Evolutionary conservation across 2,797 vertebrate genomes (phyloP).

Genomic region (Nyctibius grandis): DNA sequence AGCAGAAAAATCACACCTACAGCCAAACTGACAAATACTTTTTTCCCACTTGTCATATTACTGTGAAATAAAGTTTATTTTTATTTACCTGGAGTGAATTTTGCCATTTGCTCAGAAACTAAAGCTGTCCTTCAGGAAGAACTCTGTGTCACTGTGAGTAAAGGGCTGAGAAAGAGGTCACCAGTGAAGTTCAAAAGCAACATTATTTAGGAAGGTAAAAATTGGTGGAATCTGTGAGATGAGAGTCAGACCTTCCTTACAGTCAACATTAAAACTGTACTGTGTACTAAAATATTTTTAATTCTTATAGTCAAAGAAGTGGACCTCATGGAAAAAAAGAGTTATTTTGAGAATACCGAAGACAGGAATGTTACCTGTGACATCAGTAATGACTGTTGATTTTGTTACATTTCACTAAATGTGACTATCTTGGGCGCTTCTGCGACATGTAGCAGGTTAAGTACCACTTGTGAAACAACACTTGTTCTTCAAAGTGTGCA

Average conservation of each 20-base stretch:
- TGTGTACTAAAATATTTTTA: not conserved
- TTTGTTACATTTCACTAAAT: not conserved
- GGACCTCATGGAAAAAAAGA: accelerated
- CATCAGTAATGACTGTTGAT: not conserved
- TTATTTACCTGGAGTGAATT: not conserved
- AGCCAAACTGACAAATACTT: not conserved
- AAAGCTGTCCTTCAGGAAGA: not conserved
- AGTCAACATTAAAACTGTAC: not conserved
- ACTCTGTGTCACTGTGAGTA: not conserved
- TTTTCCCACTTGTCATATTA: accelerated
- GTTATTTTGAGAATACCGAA: not conserved
- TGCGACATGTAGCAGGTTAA: not conserved
- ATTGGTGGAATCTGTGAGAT: not conserved
- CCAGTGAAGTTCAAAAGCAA: not conserved
- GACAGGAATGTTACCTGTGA: not conserved
- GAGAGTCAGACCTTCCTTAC: not conserved
- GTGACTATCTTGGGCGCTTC: not conserved
- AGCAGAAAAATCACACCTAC: not conserved
- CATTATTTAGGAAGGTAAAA: not conserved
- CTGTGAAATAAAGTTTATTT: not conserved
- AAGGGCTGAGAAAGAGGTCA: not conserved
- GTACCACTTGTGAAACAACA: not conserved
- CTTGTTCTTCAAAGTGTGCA: not conserved
- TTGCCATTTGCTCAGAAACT: not conserved
- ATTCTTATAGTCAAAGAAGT: not conserved